Evolutionary conservation across 2,888 invertebrate genomes (phyloP), one percentile per base, ranked within the genome.

Genomic region (Bellardia bayeri): DNA sequence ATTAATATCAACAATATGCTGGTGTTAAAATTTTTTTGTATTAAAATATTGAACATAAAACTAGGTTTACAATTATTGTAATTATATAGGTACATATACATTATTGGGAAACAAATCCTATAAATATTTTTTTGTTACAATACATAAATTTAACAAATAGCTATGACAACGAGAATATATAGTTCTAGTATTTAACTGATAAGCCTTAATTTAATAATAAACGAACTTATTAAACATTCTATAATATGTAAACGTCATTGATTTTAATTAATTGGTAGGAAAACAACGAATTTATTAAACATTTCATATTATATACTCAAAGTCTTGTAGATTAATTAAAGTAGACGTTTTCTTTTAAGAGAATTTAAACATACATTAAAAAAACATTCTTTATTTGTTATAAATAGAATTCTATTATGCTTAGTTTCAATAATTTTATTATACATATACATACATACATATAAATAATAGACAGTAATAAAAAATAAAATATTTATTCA

Each of bases 281-380:
- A 68, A 83, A 64, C 45, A 78, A 75, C 82, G 79, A 87, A 87
- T 87, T 87, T 84, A 84, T 63, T 78, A 71, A 71, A 56, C 16
- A 56, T 66, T 23, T 61, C 8, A 54, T 37, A 71, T 2, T 33
- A 71, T 30, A 9, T 72, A 74, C n/a, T 64, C n/a, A 45, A 42
- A 45, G 23, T 37, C 37, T 14, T 23, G 13, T 40, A 54, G 40
- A 16, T 42, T 69, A 69, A 49, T 61, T 54, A 42, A 63, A 71
- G 63, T 63, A 30, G 51, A 8, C 8, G 14, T 68, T 68, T 68
- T 68, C 14, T 3, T 9, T 40, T 13, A 14, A 61, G 9, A 66
- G 11, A 14, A 30, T 49, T 68, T 68, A 13, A 9, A 49, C 45
- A 45, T 11, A 45, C 45, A 66, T 0, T 8, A 66, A 66, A 45